Evolutionary conservation across 2,888 invertebrate species (phyloP).

Genomic region (Chymomyza procnemis): DNA sequence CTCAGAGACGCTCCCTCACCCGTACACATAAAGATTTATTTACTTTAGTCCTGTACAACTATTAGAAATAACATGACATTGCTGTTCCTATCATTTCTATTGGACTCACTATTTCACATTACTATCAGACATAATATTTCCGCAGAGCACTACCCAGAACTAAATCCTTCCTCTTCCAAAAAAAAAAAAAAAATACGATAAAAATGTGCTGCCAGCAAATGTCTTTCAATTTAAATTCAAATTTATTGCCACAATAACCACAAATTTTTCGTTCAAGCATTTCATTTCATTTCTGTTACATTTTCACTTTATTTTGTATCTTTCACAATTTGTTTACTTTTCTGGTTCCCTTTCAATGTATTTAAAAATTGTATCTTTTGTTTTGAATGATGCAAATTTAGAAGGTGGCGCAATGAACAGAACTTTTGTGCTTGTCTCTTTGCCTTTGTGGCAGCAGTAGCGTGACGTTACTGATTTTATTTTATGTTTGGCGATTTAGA

Average conservation of each 20-base stretch:
- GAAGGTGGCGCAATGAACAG: too few relatives aligned
- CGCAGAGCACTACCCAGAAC: background rate
- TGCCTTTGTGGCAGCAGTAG: too few relatives aligned
- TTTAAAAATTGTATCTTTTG: background rate
- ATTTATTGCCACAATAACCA: slow-evolving; percentile 56
- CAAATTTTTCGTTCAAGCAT: slow-evolving; percentile 36
- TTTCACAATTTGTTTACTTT: background rate
- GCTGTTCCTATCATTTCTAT: slow-evolving; percentile 13
- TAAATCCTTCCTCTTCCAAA: slow-evolving; percentile 6
- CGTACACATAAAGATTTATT: slow-evolving; percentile 44
- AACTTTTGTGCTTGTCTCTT: too few relatives aligned
- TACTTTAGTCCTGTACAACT: slow-evolving; percentile 38
- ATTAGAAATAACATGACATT: slow-evolving; percentile 18
- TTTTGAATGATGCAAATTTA: too few relatives aligned
- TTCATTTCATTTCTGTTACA: slow-evolving; percentile 30
- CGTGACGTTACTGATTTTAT: too few relatives aligned
- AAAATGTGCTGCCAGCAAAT: slow-evolving; percentile 35
- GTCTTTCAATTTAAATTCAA: slow-evolving; percentile 45
- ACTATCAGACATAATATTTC: background rate
- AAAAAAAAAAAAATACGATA: background rate
- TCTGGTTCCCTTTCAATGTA: background rate
- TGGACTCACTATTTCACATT: background rate
- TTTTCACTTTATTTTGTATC: slow-evolving; percentile 11
- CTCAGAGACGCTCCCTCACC: too few relatives aligned
- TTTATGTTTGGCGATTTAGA: too few relatives aligned